Evolutionary conservation across 2,797 vertebrate genomes (phyloP).

Genomic region (Gobionotothen gibberifrons): DNA sequence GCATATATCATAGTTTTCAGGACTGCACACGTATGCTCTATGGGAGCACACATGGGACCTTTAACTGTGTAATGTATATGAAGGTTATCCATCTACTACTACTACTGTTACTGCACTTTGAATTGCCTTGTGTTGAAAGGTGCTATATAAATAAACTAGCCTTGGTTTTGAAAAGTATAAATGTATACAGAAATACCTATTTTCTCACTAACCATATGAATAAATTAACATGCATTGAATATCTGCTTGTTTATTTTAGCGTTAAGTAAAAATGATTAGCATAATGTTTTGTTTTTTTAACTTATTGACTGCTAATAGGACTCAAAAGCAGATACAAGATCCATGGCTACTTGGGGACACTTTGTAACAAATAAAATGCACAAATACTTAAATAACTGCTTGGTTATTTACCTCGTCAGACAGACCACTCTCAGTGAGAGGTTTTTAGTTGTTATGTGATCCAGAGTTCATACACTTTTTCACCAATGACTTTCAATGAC

Average conservation of each 20-base stretch:
- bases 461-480: too few relatives aligned
- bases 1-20: conserved; percentile 12
- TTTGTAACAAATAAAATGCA: background rate
- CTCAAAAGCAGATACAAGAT: background rate
- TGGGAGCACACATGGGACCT: conserved; percentile 1
- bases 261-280: background rate
- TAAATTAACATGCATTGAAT: background rate
- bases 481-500: too few relatives aligned
- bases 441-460: too few relatives aligned
- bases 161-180: background rate
- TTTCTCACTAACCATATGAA: background rate
- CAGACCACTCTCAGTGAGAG: too few relatives aligned
- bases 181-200: background rate
- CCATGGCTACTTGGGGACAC: background rate
- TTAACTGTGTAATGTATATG: conserved; percentile 1
- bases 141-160: too few relatives aligned
- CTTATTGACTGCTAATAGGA: background rate
- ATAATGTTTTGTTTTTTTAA: too few relatives aligned
- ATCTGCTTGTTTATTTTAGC: background rate
- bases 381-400: background rate
- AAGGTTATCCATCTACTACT: background rate
- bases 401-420: background rate
- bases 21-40: background rate
- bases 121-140: too few relatives aligned
- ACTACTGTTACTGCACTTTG: background rate